Evolutionary conservation across 2,888 invertebrate genomes (phyloP).

Genomic region (Steinernema scapterisci): DNA sequence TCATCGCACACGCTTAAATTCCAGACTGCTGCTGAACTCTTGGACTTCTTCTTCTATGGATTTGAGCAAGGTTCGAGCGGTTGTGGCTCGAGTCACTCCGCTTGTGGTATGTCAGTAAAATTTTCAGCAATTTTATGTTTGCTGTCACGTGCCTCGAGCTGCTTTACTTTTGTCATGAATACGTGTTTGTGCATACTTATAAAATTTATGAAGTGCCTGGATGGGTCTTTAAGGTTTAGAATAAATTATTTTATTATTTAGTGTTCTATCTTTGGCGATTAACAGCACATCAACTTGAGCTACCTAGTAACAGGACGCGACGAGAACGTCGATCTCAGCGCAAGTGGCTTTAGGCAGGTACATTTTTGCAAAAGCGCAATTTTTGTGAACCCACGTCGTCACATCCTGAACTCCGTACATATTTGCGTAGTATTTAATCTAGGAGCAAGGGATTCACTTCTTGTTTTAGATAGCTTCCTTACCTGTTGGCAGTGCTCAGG

Average conservation of each 20-base stretch:
- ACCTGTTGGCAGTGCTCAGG: slow-evolving; percentile 59
- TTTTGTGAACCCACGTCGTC: slow-evolving; percentile 55
- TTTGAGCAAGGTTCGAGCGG: slow-evolving; percentile 3
- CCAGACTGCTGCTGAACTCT: not conserved
- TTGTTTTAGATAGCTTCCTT: not conserved
- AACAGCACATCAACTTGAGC: not conserved
- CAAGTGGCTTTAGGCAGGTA: slow-evolving; percentile 65
- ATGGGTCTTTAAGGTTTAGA: not conserved
- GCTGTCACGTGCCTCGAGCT: not conserved
- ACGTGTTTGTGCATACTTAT: too few relatives aligned
- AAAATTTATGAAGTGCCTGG: too few relatives aligned
- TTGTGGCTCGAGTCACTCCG: not conserved
- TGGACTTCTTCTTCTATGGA: not conserved
- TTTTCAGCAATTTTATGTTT: not conserved
- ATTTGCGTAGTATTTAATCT: slow-evolving; percentile 61
- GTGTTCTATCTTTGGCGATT: slow-evolving; percentile 11
- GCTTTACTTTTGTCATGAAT: not conserved
- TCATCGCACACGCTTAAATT: not conserved
- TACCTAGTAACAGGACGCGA: slow-evolving; percentile 56
- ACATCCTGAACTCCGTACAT: slow-evolving; percentile 63
- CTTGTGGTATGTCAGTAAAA: not conserved
- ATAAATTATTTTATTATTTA: not conserved
- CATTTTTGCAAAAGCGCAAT: slow-evolving; percentile 65
- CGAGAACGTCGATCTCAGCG: slow-evolving; percentile 63
- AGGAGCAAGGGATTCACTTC: not conserved